Evolutionary conservation across 2,113 vertebrate species (phyloP), one percentile per base, ranked within the genome.

Genomic region (Phainopepla nitens): DNA sequence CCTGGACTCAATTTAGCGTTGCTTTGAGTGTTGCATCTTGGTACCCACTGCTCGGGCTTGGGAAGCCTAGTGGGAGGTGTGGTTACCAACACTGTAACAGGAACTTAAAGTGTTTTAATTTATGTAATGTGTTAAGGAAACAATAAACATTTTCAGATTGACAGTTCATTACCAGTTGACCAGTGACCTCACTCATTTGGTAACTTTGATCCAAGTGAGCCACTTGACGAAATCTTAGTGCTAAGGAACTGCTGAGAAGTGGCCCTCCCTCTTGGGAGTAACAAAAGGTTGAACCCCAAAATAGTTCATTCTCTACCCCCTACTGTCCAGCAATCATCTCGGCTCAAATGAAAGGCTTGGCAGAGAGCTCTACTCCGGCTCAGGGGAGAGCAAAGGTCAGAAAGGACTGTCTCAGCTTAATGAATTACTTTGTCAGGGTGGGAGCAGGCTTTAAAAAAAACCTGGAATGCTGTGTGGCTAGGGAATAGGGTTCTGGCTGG

Each of bases 61-160:
- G 42, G 69, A 58, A 69, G 64, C 1, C 0, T 66, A 24, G 18
- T 79, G 60, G 82, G n/a, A 91, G 49, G 80, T 25, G 81, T 75
- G 82, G 87, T 47, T 88, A 82, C 60, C 86, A 90, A 14, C 72
- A 39, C 65, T 87, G 75, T 87, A 83, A 25, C 49, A 78, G 50
- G 4, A 77, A 69, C 58, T 60, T 22, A 12, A 39, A 54, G 53
- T 75, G 76, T 95, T 96, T 69, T 97, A 90, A 87, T 78, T 96
- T 92, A 79, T 90, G 72, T 82, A 20, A 82, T 83, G 86, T 92
- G 31, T 42, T 47, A 75, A 91, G 50, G 70, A 91, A 96, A 75
- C 75, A 97, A 97, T 97, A 97, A 97, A 97, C 22, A 76, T 56
- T 94, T 94, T 82, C 50, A 86, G 82, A 65, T 47, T 66, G 89